These are phyloP conservation scores for Andrena dorsata DNA, from an alignment of 2,888 invertebrate genomes.

Conservation along the genomic window DNA sequence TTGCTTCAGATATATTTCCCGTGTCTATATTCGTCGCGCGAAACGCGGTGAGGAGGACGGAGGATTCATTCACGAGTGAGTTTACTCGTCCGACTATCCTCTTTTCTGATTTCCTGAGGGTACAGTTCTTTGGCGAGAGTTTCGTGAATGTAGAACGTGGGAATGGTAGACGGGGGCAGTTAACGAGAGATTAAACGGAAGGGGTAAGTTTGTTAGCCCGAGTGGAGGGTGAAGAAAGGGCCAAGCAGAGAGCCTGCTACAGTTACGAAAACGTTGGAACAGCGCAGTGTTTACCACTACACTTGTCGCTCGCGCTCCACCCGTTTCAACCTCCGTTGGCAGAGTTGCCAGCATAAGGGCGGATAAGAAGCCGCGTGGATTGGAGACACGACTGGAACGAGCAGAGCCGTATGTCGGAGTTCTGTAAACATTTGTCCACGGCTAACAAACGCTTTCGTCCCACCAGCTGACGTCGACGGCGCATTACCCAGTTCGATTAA, in stretches of 20 bases:
- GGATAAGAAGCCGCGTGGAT: conserved; percentile 2
- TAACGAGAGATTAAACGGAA: neutral
- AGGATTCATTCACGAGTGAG: neutral
- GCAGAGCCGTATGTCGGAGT: neutral
- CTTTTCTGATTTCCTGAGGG: neutral
- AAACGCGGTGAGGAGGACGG: neutral
- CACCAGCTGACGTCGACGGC: conserved; percentile 10
- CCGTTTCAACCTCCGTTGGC: neutral
- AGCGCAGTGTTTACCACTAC: conserved; percentile 20
- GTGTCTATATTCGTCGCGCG: neutral
- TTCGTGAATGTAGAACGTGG: neutral
- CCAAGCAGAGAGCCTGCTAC: neutral
- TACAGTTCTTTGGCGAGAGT: neutral
- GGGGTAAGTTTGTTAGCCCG: neutral
- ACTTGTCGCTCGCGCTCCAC: neutral
- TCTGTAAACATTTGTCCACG: conserved; percentile 53
- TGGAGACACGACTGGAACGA: neutral
- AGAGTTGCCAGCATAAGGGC: conserved; percentile 2
- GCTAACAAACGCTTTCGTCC: conserved; percentile 24
- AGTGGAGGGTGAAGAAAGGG: conserved; percentile 5
- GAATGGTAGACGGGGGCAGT: neutral
- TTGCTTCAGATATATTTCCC: neutral
- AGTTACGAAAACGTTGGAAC: neutral
- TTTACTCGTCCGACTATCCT: neutral
- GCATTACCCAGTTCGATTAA: conserved; percentile 42